Conservation (phyloP, 2,797 vertebrate genomes). For the Squalus acanthias region DNA sequence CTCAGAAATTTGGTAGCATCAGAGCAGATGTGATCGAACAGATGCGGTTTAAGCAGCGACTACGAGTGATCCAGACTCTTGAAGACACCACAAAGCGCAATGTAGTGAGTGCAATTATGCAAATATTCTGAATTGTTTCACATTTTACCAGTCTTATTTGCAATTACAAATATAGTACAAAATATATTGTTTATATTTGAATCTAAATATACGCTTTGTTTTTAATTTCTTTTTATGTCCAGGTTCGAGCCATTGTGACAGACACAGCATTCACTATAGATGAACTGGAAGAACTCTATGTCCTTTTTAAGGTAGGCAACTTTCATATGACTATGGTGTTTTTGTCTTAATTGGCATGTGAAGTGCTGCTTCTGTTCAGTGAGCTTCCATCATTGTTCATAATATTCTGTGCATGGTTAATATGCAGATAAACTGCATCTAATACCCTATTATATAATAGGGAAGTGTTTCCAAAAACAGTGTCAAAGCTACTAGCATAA, state of each 20-base stretch:
- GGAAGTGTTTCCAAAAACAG: not conserved
- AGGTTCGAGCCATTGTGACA: slow-evolving; percentile 92
- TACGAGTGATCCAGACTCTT: slow-evolving; percentile 93
- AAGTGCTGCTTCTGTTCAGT: not conserved
- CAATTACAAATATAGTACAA: not conserved
- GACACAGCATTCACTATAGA: slow-evolving; percentile 88
- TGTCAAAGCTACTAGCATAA: not conserved
- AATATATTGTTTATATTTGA: not conserved
- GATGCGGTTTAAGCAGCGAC: slow-evolving; percentile 96
- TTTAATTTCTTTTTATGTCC: slow-evolving; percentile 39
- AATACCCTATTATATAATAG: not conserved
- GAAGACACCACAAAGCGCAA: slow-evolving; percentile 96
- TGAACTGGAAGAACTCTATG: slow-evolving; percentile 87
- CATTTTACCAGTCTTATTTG: not conserved
- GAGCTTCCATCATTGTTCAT: not conserved
- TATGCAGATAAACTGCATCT: not conserved
- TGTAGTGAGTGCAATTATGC: slow-evolving; percentile 65
- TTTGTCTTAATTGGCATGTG: not conserved
- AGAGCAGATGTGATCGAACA: slow-evolving; percentile 91
- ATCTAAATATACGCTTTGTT: not conserved
- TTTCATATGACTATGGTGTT: not conserved
- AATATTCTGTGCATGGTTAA: slow-evolving; percentile 30
- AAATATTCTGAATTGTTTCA: not conserved
- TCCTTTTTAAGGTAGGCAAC: slow-evolving; percentile 85
- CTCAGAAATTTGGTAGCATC: slow-evolving; percentile 91